Evolutionary conservation across 1,140 invertebrate species (phyloP), one percentile per base, ranked within the genome.

Genomic region (Amyelois transitella): DNA sequence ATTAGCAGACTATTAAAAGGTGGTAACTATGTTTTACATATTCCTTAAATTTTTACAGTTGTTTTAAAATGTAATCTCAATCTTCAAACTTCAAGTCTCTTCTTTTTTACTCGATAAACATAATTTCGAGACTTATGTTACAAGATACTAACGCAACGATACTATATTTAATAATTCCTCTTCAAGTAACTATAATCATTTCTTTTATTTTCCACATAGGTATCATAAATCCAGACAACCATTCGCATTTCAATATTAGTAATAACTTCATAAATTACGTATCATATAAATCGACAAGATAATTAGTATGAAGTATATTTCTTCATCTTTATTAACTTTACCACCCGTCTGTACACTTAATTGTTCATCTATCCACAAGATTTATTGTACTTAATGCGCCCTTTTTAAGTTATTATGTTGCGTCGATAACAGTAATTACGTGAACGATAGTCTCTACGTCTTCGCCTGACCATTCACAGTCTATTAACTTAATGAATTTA

Each of bases 341-440:
- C 47, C 12, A 21, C 49, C 18, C 44, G 43, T 53, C 47, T 43
- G 50, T 55, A 43, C 57, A 24, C 21, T 60, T 62, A 62, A 60
- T 60, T 58, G 55, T 48, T 51, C 43, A 59, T 51, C 53, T 50
- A 52, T 52, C 44, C 2, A 28, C 10, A 60, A 58, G 59, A 64
- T 64, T 62, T 60, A 64, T 56, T 19, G 24, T n/a, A 25, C 58
- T 21, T 48, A 52, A 18, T 38, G 14, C 17, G 45, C 14, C 6
- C 10, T n/a, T n/a, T n/a, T 18, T 49, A 44, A 54, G 44, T 56
- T 32, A 38, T 45, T 51, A 51, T 56, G 58, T 57, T 60, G 44
- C 45, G 32, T 24, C 55, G 55, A 57, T 58, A 53, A 55, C 45
- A 56, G 51, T 53, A 51, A 60, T 60, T 56, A 56, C 45, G 21